Conservation (phyloP, 2,113 vertebrate species). For the Neogale vison region DNA sequence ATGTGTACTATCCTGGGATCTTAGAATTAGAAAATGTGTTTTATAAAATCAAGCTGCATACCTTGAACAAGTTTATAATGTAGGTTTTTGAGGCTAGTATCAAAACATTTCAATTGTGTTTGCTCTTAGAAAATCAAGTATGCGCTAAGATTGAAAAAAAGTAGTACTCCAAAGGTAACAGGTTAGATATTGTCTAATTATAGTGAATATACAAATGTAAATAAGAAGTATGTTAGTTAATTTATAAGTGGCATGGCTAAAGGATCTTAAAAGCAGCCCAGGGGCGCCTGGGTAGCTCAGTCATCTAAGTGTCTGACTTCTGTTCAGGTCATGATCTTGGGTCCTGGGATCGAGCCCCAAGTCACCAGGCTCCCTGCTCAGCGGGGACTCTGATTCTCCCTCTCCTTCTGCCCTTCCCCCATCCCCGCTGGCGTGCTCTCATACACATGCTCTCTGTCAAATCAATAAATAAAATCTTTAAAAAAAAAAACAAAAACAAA, state of each 20-base stretch:
- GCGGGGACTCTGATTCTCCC: neutral
- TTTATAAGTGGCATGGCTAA: neutral
- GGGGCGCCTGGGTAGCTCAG: no score
- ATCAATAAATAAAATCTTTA: neutral
- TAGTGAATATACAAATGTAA: neutral
- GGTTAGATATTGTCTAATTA: neutral
- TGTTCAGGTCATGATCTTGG: neutral
- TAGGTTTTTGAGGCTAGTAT: neutral
- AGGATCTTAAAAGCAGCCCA: neutral
- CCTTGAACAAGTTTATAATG: neutral
- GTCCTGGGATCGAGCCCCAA: neutral
- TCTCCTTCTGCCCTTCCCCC: neutral
- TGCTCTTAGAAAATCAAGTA: neutral
- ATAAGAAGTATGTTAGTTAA: neutral
- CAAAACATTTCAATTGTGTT: neutral
- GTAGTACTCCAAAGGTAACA: neutral
- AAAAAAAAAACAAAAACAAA: neutral
- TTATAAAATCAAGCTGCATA: neutral
- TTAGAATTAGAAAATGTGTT: neutral
- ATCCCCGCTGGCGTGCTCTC: neutral
- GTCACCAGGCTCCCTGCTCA: neutral
- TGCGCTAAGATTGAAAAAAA: neutral
- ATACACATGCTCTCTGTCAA: neutral
- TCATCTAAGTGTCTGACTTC: no score
- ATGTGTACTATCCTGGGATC: no score